These are phyloP conservation scores for Phalacrocorax carbo DNA, from an alignment of 2,113 vertebrate genomes.

Conservation along the genomic window DNA sequence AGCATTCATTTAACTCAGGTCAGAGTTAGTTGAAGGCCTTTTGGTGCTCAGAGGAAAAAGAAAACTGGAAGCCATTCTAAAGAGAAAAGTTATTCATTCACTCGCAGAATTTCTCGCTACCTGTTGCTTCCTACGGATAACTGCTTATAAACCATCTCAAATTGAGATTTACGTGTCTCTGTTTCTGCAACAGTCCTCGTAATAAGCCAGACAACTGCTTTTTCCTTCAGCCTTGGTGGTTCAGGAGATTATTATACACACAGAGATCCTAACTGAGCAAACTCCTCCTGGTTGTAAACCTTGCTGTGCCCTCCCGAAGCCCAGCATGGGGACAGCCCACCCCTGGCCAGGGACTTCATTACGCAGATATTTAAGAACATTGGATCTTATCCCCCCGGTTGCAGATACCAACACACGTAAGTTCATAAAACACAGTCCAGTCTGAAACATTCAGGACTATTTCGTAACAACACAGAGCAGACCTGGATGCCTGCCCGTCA, in stretches of 20 bases:
- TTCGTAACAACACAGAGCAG: fast-evolving
- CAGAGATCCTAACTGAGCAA: neutral
- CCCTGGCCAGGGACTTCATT: fast-evolving
- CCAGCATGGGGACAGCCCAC: neutral
- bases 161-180: neutral
- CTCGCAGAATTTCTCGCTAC: neutral
- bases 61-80: neutral
- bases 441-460: neutral
- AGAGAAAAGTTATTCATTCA: neutral
- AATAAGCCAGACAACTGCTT: neutral
- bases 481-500: neutral
- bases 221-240: neutral
- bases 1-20: neutral
- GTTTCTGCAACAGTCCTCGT: neutral
- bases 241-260: fast-evolving
- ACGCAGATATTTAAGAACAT: neutral
- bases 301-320: neutral
- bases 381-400: fast-evolving
- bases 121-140: neutral
- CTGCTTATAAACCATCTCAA: neutral
- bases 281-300: neutral
- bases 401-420: neutral
- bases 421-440: neutral
- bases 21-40: neutral
- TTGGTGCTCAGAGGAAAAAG: neutral